Conservation (phyloP, 2,888 invertebrate genomes). For the Caenorhabditis uteleia region DNA sequence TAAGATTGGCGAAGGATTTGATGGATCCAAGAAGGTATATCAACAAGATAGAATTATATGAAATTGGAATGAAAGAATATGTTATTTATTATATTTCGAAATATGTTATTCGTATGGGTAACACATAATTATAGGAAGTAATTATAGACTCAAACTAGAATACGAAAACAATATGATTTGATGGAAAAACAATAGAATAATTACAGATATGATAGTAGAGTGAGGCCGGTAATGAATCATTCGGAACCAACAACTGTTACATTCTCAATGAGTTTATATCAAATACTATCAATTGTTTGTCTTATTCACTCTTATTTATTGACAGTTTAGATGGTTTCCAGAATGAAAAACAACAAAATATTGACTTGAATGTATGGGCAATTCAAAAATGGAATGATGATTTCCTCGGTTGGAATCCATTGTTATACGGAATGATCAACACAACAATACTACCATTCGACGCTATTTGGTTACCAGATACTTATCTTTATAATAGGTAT, state of each 20-base stretch:
- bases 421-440: slow-evolving; percentile 65
- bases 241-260: slow-evolving; percentile 58
- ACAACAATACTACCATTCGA: slow-evolving; percentile 66
- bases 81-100: not conserved
- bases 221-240: slow-evolving; percentile 65
- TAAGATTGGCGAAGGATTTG: slow-evolving; percentile 66
- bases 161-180: no score
- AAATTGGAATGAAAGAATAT: not conserved
- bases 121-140: no score
- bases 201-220: slow-evolving; percentile 61
- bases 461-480: slow-evolving; percentile 67
- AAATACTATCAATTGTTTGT: slow-evolving; percentile 64
- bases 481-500: slow-evolving; percentile 61
- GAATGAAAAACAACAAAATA: slow-evolving; percentile 68
- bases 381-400: slow-evolving; percentile 69
- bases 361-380: slow-evolving; percentile 68
- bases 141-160: no score
- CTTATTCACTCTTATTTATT: not conserved
- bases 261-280: slow-evolving; percentile 68
- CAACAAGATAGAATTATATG: slow-evolving; percentile 1
- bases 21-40: slow-evolving; percentile 61
- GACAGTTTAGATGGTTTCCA: slow-evolving; percentile 40
- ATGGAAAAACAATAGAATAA: not conserved
- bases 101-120: no score
- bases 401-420: slow-evolving; percentile 67